phyloP scores from a whole-genome alignment of 2,797 vertebrate species.

The Gadopsis bispinosus region DNA sequence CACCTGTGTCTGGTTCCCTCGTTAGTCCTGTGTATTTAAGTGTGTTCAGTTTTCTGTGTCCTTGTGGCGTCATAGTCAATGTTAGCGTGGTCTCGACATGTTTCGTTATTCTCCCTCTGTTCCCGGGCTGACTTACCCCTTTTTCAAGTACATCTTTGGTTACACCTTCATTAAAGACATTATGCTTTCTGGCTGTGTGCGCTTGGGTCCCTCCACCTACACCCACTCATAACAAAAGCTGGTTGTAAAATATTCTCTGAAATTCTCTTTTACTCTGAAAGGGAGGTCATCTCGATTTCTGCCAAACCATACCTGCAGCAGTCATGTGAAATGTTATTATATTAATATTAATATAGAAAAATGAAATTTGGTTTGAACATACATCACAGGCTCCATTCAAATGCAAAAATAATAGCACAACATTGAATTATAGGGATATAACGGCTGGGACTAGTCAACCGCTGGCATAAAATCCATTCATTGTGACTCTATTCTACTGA shows the following conservation, averaged over 20 bases:
- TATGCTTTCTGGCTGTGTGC: no score
- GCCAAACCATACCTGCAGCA: not conserved
- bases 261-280: not conserved
- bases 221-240: no score
- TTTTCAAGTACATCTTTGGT: no score
- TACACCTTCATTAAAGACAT: no score
- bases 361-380: not conserved
- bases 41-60: no score
- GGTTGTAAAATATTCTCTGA: not conserved
- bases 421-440: not conserved
- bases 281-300: not conserved
- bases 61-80: no score
- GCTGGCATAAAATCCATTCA: conserved; percentile 8
- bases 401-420: not conserved
- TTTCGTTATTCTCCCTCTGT: no score
- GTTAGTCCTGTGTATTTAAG: no score
- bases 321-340: not conserved
- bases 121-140: no score
- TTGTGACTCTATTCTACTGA: conserved; percentile 18
- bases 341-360: not conserved
- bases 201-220: no score
- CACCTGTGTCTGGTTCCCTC: no score
- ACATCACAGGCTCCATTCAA: not conserved
- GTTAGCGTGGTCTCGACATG: no score
- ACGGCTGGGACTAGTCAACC: conserved; percentile 1